phyloP scores from a whole-genome alignment of 2,113 vertebrate species.

The Sturnira hondurensis region DNA sequence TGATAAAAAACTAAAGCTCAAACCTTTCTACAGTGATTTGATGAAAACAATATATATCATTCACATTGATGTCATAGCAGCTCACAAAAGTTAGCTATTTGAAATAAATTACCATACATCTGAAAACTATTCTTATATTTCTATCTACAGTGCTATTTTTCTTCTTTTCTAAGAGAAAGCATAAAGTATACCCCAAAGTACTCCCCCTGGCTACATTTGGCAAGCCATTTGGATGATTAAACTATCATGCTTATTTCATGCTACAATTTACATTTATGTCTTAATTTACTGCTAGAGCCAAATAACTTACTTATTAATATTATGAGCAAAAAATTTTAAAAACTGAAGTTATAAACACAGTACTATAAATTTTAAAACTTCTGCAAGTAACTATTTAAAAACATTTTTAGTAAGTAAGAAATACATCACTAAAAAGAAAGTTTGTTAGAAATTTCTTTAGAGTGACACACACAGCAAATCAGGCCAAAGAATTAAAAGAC shows the following conservation, averaged over 20 bases:
- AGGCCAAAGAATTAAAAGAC: constrained; percentile 43
- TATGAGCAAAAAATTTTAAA: constrained; percentile 4
- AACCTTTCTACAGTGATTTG: not conserved
- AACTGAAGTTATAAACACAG: not conserved
- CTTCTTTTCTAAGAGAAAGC: constrained; percentile 4
- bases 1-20: constrained; percentile 17
- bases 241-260: constrained; percentile 24
- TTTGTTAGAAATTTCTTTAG: constrained; percentile 50
- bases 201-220: not conserved
- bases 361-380: constrained; percentile 31
- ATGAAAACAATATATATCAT: not conserved
- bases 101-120: constrained; percentile 7
- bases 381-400: constrained; percentile 21
- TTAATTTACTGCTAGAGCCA: not conserved
- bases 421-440: not conserved
- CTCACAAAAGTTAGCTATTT: not conserved
- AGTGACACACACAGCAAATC: constrained; percentile 57
- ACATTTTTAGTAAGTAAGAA: constrained; percentile 45
- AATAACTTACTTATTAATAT: not conserved
- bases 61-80: not conserved
- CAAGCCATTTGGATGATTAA: not conserved
- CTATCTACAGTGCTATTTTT: not conserved
- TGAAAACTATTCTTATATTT: constrained; percentile 18
- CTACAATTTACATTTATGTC: constrained; percentile 18
- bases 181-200: not conserved